These are phyloP conservation scores for Rhynchophorus ferrugineus DNA, from an alignment of 1,140 invertebrate genomes.

Conservation along the genomic window DNA sequence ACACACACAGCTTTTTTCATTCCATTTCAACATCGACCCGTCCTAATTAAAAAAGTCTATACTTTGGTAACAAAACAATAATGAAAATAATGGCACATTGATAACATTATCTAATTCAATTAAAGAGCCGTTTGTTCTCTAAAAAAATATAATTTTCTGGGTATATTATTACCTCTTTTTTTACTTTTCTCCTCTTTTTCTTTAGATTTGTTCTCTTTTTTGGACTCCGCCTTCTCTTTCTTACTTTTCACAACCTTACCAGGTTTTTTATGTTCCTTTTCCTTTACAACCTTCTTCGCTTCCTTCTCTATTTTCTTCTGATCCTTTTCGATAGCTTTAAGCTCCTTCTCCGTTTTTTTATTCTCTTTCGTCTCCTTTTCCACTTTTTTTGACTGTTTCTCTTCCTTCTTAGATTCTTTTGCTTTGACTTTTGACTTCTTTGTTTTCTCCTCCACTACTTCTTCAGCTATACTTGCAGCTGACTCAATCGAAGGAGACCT, in stretches of 20 bases:
- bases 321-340: constrained; percentile 24
- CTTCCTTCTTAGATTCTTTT: constrained; percentile 17
- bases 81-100: too few relatives aligned
- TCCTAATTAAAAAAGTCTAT: too few relatives aligned
- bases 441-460: constrained; percentile 3
- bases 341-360: constrained; percentile 3
- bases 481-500: constrained; percentile 29
- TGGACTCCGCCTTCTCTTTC: constrained; percentile 33
- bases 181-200: constrained; percentile 37
- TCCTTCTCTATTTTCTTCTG: neutral
- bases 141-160: neutral
- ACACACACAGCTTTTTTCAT: too few relatives aligned
- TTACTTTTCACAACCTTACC: constrained; percentile 31
- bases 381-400: constrained; percentile 35
- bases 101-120: too few relatives aligned
- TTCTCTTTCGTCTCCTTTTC: constrained; percentile 7
- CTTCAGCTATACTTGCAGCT: constrained; percentile 2
- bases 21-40: too few relatives aligned
- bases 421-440: constrained; percentile 22
- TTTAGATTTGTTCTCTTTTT: constrained; percentile 36
- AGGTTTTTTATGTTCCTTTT: constrained; percentile 1
- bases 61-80: too few relatives aligned
- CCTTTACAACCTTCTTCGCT: constrained; percentile 2
- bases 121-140: too few relatives aligned
- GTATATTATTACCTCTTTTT: constrained; percentile 32